phyloP scores from a whole-genome alignment of 2,797 vertebrate genomes.

The Siniperca obscura region DNA sequence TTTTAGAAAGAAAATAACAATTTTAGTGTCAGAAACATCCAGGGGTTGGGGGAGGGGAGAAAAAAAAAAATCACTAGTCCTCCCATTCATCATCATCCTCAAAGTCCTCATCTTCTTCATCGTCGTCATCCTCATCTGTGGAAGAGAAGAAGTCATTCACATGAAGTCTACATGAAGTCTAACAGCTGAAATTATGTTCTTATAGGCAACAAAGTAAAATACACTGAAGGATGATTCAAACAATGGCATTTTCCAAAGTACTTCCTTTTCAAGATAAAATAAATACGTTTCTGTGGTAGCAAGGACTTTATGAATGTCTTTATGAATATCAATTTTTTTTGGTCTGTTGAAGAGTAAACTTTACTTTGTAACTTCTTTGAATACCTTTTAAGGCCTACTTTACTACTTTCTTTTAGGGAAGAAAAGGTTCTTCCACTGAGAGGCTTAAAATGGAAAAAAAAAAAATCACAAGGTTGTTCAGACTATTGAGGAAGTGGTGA shows the following conservation, averaged over 20 bases:
- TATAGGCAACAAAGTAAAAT: background rate
- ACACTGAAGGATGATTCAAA: background rate
- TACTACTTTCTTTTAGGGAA: background rate
- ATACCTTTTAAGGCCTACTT: background rate
- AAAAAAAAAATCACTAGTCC: constrained; percentile 86
- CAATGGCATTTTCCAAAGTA: background rate
- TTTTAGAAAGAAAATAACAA: constrained; percentile 90
- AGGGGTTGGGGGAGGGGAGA: constrained; percentile 40
- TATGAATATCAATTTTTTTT: too few species aligned
- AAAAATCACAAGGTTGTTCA: constrained; percentile 19
- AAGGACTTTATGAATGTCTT: too few species aligned
- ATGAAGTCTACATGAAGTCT: background rate
- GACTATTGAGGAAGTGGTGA: constrained; percentile 44
- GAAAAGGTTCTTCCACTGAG: background rate
- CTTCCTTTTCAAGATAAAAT: background rate
- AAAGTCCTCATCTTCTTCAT: constrained; percentile 97
- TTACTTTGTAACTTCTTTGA: background rate
- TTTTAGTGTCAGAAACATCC: constrained; percentile 91
- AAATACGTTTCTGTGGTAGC: background rate
- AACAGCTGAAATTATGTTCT: background rate
- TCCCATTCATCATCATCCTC: constrained; percentile 99
- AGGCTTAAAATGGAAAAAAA: constrained; percentile 28
- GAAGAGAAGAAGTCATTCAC: constrained; percentile 40
- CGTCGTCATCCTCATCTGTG: constrained; percentile 96
- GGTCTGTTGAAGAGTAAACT: background rate